Conservation (phyloP, 2,888 invertebrate species). For the Agrilus mali region DNA sequence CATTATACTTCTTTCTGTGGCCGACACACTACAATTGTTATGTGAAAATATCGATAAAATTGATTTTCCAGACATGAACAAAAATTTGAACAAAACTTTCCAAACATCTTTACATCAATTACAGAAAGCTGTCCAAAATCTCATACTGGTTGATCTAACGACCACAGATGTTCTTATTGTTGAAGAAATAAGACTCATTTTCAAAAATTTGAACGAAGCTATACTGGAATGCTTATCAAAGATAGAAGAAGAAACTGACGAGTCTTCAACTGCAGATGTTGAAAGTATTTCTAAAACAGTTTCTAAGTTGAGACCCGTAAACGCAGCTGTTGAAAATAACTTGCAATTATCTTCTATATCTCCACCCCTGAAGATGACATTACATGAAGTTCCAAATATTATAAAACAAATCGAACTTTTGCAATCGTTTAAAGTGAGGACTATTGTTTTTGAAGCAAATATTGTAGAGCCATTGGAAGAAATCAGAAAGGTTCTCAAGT, state of each 20-base stretch:
- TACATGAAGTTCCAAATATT: no score
- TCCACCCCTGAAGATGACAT: no score
- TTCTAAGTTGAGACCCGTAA: no score
- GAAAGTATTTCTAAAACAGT: no score
- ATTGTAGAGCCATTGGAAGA: slow-evolving; percentile 1
- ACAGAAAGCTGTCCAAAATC: slow-evolving; percentile 28
- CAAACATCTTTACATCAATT: slow-evolving; percentile 26
- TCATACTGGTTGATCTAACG: slow-evolving; percentile 21
- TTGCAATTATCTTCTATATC: no score
- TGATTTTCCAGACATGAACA: slow-evolving; percentile 16
- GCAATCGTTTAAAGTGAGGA: neutral
- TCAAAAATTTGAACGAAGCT: slow-evolving; percentile 9
- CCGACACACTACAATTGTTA: slow-evolving; percentile 24
- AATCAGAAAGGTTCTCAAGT: slow-evolving; percentile 6
- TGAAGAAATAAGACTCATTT: slow-evolving; percentile 1
- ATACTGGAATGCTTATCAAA: slow-evolving; percentile 1
- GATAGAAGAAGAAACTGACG: no score
- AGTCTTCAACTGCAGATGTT: no score
- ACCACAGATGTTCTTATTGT: slow-evolving; percentile 13
- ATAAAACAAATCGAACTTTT: neutral
- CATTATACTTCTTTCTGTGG: slow-evolving; percentile 20
- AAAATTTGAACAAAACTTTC: slow-evolving; percentile 18
- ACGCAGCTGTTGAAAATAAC: no score
- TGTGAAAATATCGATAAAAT: slow-evolving; percentile 18
- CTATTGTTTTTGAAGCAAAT: neutral